Evolutionary conservation across 2,113 vertebrate genomes (phyloP).

Genomic region (Cyphomyrus discorhynchus): DNA sequence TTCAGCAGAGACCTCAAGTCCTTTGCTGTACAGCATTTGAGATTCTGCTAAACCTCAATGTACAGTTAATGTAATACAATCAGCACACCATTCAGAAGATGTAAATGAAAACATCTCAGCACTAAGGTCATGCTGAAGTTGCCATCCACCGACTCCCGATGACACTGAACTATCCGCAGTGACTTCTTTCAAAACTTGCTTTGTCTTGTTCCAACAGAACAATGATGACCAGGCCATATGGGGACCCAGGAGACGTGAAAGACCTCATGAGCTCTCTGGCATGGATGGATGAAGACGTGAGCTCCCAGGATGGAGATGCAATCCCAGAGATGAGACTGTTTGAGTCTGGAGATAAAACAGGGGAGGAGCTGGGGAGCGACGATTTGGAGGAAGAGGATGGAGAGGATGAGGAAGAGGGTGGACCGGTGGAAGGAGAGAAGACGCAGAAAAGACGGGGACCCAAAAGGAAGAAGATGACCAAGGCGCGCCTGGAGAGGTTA

Average conservation of each 20-base stretch:
- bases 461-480: constrained; percentile 98
- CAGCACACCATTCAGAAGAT: neutral
- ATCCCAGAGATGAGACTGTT: constrained; percentile 46
- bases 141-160: neutral
- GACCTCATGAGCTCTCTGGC: constrained; percentile 70
- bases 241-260: constrained; percentile 64
- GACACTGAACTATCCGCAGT: neutral
- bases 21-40: neutral
- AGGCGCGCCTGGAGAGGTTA: constrained; percentile 84
- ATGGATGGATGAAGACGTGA: constrained; percentile 71
- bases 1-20: neutral
- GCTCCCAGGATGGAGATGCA: constrained; percentile 68
- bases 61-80: neutral
- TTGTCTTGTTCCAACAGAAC: constrained; percentile 35
- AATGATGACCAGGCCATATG: constrained; percentile 71
- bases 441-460: constrained; percentile 86
- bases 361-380: constrained; percentile 24
- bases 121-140: neutral
- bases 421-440: constrained; percentile 66
- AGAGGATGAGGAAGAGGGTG: constrained; percentile 54
- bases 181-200: neutral
- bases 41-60: neutral
- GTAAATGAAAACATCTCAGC: neutral
- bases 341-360: constrained; percentile 32
- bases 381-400: constrained; percentile 54